A percentile compares a stretch with the other conserved stretches of the same genome.
These are phyloP conservation scores for Colletes gigas DNA, from an alignment of 1,140 invertebrate genomes.

Conservation along the genomic window DNA sequence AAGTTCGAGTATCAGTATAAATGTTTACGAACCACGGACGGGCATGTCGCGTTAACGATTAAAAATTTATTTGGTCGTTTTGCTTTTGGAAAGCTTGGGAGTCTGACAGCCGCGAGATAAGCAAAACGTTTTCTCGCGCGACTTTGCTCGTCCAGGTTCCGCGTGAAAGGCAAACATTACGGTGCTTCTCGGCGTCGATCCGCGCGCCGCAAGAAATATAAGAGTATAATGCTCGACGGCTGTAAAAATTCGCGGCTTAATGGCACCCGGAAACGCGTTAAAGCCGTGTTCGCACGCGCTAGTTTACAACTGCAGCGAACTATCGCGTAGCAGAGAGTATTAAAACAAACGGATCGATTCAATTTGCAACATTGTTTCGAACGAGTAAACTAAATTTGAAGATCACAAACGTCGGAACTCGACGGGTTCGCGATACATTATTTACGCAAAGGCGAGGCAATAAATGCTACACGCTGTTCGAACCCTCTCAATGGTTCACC, in stretches of 20 bases:
- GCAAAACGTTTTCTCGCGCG: slow-evolving; percentile 4
- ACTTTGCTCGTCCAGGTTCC: not conserved
- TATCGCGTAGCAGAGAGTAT: too few relatives aligned
- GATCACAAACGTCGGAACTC: too few relatives aligned
- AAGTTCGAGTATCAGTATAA: not conserved
- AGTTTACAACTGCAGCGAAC: not conserved
- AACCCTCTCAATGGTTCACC: too few relatives aligned
- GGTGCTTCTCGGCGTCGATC: slow-evolving; percentile 14
- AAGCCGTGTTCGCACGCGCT: not conserved
- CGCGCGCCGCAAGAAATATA: not conserved
- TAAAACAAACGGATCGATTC: too few relatives aligned
- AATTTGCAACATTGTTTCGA: too few relatives aligned
- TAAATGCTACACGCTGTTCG: too few relatives aligned
- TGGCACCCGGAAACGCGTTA: slow-evolving; percentile 24
- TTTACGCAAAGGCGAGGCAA: too few relatives aligned
- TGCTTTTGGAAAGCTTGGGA: too few relatives aligned
- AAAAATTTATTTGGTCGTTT: not conserved
- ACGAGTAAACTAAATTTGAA: too few relatives aligned
- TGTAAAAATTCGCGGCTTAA: slow-evolving; percentile 43
- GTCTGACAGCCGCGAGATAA: slow-evolving; percentile 1
- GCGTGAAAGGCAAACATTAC: slow-evolving; percentile 13
- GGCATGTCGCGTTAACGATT: slow-evolving; percentile 10
- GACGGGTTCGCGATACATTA: too few relatives aligned
- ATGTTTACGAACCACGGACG: not conserved
- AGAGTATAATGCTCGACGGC: not conserved